Percentiles rank a stretch among this genome's conserved stretches.
Evolutionary conservation across 2,797 vertebrate genomes (phyloP).

Genomic region (Micropoecilia bifurca): DNA sequence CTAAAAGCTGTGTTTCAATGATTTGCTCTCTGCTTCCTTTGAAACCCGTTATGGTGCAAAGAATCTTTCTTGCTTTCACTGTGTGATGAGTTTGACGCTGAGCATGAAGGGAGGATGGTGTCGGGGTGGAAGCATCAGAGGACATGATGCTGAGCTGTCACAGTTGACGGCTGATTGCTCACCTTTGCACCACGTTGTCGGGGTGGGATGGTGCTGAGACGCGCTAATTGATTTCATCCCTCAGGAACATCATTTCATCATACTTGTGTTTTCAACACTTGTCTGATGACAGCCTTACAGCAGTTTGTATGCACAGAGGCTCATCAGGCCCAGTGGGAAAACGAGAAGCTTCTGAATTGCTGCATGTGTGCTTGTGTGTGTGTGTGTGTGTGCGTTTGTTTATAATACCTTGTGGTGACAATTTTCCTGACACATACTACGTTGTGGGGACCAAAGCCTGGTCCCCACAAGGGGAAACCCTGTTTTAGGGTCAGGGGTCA

Average conservation of each 20-base stretch:
- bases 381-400: background rate
- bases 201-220: conserved; percentile 11
- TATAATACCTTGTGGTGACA: too few species aligned
- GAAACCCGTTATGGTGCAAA: background rate
- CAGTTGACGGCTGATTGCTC: conserved; percentile 55
- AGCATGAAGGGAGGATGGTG: background rate
- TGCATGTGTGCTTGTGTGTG: background rate
- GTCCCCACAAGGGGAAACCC: too few species aligned
- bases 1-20: background rate
- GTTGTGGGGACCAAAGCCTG: too few species aligned
- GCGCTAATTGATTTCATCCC: conserved; percentile 82
- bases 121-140: conserved; percentile 16
- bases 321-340: conserved; percentile 44
- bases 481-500: too few species aligned
- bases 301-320: conserved; percentile 57
- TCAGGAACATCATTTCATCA: conserved; percentile 82
- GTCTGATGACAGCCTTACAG: conserved; percentile 72
- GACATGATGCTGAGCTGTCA: conserved; percentile 47
- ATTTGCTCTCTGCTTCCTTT: background rate
- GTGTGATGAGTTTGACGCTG: conserved; percentile 19
- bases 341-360: conserved; percentile 32
- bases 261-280: conserved; percentile 81
- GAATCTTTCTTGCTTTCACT: background rate
- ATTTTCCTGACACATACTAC: too few species aligned
- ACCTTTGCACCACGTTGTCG: conserved; percentile 65